These are phyloP conservation scores for Microcebus lehilahytsara DNA, from an alignment of 2,113 vertebrate species.

Conservation along the genomic window DNA sequence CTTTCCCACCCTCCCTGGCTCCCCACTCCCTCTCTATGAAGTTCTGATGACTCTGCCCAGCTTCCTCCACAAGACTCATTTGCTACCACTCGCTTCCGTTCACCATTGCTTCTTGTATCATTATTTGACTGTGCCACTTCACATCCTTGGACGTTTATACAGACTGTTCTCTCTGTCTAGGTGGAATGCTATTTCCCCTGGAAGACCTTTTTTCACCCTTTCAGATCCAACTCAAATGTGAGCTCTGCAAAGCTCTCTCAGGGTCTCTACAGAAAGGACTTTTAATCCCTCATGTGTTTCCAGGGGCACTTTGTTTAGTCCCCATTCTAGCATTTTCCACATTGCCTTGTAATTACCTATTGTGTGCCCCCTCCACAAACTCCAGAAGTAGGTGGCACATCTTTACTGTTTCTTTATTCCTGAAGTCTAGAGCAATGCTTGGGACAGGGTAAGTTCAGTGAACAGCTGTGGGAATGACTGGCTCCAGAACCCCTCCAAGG, in stretches of 20 bases:
- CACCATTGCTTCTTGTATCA: neutral
- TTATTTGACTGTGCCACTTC: neutral
- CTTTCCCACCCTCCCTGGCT: neutral
- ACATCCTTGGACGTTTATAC: neutral
- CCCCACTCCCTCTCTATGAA: accelerated
- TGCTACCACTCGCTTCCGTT: neutral
- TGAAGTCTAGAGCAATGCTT: neutral
- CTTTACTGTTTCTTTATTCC: neutral
- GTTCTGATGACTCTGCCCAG: no score
- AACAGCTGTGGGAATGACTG: neutral
- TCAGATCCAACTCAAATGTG: neutral
- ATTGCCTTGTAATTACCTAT: neutral
- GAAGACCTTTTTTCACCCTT: neutral
- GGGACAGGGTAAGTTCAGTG: neutral
- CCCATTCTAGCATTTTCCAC: neutral
- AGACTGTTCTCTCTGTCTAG: neutral
- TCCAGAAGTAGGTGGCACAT: neutral
- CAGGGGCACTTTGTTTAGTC: neutral
- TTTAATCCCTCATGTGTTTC: neutral
- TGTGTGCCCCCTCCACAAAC: no score
- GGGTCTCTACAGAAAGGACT: neutral
- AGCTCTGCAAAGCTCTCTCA: neutral
- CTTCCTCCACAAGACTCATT: no score
- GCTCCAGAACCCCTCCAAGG: neutral
- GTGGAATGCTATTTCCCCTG: neutral